Base-by-base conservation (phyloP, 2,888 invertebrate species). In the Tetragonula carbonaria region DNA sequence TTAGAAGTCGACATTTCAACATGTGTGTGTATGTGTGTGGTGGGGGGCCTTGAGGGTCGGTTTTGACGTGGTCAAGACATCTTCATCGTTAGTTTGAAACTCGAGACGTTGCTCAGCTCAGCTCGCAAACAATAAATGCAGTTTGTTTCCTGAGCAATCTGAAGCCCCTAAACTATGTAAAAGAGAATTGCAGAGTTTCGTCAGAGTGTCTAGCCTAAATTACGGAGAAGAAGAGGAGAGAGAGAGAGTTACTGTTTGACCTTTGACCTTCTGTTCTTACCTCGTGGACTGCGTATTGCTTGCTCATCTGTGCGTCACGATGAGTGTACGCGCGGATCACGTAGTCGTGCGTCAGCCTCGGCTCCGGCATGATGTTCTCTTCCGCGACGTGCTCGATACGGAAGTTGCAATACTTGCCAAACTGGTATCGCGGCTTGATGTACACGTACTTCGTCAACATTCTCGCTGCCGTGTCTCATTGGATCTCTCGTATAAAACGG, bases 381-480 rank as follows among this genome's bases (percentile, higher is more conserved):
- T 93, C 80, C 11, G 92, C 78, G 5, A 82, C 88, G 13, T 92
- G 84, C n/a, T 96, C 96, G 91, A 97, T 97, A 83, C 96, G 95
- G 92, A 98, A 97, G 70, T 96, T 93, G 73, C 96, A 96, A 91
- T 97, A 97, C 87, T 96, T 95, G 0, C 98, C 98, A 93, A 97
- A 98, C 85, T 96, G 95, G 86, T 95, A 95, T 65, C 98, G 96
- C 88, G 96, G 96, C 93, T 96, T 97, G 84, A 96, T 96, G 92
- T 97, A 97, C 23, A 95, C 94, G 91, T 95, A 96, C 86, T 94
- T 94, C 33, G 95, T 92, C 87, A 96, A 95, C 95, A 95, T 95
- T 74, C 59, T 86, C 18, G 76, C 4, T 18, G 21, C 33, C n/a
- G 33, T 16, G 8, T 23, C 38, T 78, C 63, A 63, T 55, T 62